phyloP scores from a whole-genome alignment of 2,797 vertebrate species.

The Brachyalestes nurse region DNA sequence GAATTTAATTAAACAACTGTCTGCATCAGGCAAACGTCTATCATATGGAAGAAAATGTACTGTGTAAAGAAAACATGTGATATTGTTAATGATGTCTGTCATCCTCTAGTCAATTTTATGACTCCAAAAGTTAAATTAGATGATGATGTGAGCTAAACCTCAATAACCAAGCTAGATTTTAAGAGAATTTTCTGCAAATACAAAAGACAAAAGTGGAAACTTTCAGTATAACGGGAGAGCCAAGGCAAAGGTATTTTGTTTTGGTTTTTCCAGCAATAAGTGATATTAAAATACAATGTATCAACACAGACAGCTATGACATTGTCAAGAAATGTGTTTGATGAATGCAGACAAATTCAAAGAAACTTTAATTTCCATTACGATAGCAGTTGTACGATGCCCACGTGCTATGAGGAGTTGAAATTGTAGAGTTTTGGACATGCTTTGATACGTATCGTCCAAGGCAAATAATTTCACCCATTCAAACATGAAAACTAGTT shows the following conservation, averaged over 20 bases:
- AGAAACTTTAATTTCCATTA: slow-evolving; percentile 68
- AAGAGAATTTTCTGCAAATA: not conserved
- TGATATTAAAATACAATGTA: slow-evolving; percentile 21
- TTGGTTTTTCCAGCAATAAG: slow-evolving; percentile 31
- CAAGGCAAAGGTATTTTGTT: slow-evolving; percentile 29
- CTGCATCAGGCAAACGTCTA: slow-evolving; percentile 49
- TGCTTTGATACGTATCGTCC: slow-evolving; percentile 37
- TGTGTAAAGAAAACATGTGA: slow-evolving; percentile 53
- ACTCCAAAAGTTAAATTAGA: slow-evolving; percentile 56
- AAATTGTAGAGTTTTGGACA: slow-evolving; percentile 63
- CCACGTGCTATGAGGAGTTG: slow-evolving; percentile 61
- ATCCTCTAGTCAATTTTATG: slow-evolving; percentile 61
- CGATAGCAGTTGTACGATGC: slow-evolving; percentile 65
- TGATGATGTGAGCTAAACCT: slow-evolving; percentile 58
- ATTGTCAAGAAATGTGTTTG: slow-evolving; percentile 56
- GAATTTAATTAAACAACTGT: slow-evolving; percentile 69
- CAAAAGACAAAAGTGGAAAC: slow-evolving; percentile 45
- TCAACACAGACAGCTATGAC: slow-evolving; percentile 64
- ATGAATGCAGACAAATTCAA: slow-evolving; percentile 56
- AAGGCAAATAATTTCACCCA: slow-evolving; percentile 54
- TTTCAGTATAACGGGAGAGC: slow-evolving; percentile 30
- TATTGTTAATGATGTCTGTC: slow-evolving; percentile 62
- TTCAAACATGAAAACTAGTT: slow-evolving; percentile 28
- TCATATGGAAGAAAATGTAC: slow-evolving; percentile 51
- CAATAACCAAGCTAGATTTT: not conserved